A percentile compares a stretch with the other conserved stretches of the same genome.
Evolutionary conservation across 2,888 invertebrate species (phyloP).

Genomic region (Leucophenga maculata): DNA sequence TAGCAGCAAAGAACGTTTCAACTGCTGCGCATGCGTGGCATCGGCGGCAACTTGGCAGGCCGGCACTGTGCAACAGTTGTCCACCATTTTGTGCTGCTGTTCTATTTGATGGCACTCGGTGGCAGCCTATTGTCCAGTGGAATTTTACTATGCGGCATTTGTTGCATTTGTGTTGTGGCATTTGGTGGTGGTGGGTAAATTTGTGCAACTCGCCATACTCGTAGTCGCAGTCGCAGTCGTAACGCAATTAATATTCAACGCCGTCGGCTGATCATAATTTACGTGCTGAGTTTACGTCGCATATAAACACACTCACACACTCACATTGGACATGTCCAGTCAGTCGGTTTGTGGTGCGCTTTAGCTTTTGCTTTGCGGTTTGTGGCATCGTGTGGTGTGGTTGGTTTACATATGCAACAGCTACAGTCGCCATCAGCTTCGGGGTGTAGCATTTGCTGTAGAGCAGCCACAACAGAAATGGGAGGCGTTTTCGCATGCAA

Average conservation of each 20-base stretch:
- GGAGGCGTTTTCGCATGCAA: constrained; percentile 23
- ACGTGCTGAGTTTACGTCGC: constrained; percentile 71
- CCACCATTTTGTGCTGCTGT: constrained; percentile 22
- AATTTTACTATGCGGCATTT: constrained; percentile 5
- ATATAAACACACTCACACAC: too few species aligned
- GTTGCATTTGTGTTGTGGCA: too few species aligned
- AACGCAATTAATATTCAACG: constrained; percentile 72
- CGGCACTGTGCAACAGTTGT: constrained; percentile 30
- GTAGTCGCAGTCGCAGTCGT: constrained; percentile 28
- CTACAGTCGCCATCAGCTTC: constrained; percentile 1
- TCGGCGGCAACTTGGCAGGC: constrained; percentile 44
- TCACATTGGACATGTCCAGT: too few species aligned
- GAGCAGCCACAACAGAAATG: background rate
- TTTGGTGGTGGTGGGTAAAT: background rate
- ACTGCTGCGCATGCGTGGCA: constrained; percentile 26
- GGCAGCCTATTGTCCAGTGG: constrained; percentile 15
- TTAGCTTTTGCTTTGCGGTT: background rate
- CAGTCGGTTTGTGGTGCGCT: background rate
- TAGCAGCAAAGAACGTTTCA: constrained; percentile 37
- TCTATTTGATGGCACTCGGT: constrained; percentile 33
- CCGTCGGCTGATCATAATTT: constrained; percentile 72
- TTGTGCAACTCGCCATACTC: background rate
- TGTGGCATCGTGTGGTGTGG: background rate
- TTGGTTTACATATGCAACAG: too few species aligned
- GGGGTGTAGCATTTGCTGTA: constrained; percentile 13